Evolutionary conservation across 2,888 invertebrate species (phyloP).

Genomic region (Norana najaformis): DNA sequence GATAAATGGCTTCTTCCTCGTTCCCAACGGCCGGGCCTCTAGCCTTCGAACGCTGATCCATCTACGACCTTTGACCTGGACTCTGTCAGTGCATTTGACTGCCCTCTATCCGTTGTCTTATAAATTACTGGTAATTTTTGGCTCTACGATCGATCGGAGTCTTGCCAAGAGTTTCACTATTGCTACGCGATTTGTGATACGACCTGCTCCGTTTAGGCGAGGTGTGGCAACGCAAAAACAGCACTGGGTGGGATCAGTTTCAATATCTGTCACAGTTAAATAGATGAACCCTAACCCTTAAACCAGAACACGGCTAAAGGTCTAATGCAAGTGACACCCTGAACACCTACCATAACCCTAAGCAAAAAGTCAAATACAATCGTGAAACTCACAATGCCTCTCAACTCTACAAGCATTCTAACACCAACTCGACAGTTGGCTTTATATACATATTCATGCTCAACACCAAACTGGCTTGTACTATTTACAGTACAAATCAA

Average conservation of each 20-base stretch:
- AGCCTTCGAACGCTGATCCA: background rate
- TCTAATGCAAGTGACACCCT: no score
- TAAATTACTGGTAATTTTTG: constrained; percentile 3
- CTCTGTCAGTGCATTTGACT: background rate
- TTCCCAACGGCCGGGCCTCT: background rate
- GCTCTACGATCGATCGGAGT: background rate
- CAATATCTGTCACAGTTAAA: no score
- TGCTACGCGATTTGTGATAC: background rate
- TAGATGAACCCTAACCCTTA: no score
- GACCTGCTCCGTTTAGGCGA: background rate
- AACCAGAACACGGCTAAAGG: no score
- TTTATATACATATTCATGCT: no score
- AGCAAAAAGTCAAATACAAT: no score
- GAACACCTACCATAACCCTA: no score
- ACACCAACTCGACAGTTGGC: no score
- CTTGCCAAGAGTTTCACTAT: background rate
- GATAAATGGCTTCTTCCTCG: background rate
- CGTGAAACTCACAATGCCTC: no score
- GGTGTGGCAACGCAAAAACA: background rate
- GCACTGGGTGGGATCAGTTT: background rate
- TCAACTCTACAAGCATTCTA: no score
- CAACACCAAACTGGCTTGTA: no score
- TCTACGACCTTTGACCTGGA: background rate
- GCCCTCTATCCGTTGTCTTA: constrained; percentile 4
- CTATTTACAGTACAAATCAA: no score